phyloP scores from a whole-genome alignment of 2,888 invertebrate species.

The Danaus chrysippus region DNA sequence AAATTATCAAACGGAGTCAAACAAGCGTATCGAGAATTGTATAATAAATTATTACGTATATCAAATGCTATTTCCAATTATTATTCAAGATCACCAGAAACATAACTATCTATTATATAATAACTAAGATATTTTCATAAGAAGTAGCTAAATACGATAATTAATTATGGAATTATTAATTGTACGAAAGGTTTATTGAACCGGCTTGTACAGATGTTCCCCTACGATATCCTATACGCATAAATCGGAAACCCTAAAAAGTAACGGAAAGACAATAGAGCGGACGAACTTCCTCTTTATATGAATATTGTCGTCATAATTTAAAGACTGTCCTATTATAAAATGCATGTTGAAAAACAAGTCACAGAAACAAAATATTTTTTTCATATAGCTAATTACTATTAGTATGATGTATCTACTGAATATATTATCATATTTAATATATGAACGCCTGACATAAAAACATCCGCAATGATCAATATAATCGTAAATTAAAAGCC shows the following conservation, averaged over 20 bases:
- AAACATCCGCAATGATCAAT: slow-evolving; percentile 7
- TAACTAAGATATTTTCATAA: too few relatives aligned
- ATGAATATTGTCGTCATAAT: neutral
- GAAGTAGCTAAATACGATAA: too few relatives aligned
- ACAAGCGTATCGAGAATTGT: neutral
- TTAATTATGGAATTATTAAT: too few relatives aligned
- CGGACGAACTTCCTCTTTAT: slow-evolving; percentile 1
- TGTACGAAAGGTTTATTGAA: too few relatives aligned
- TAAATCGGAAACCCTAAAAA: neutral
- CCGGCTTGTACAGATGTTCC: neutral
- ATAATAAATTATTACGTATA: too few relatives aligned
- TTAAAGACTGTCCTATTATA: neutral
- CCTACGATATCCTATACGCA: neutral
- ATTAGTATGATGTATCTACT: too few relatives aligned
- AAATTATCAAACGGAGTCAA: neutral
- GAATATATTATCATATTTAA: neutral
- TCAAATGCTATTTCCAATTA: too few relatives aligned
- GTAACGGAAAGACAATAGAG: slow-evolving; percentile 4
- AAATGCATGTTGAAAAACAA: too few relatives aligned
- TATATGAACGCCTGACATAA: slow-evolving; percentile 8
- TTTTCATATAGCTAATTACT: too few relatives aligned
- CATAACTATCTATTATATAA: too few relatives aligned
- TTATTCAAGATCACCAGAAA: too few relatives aligned
- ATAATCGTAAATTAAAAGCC: neutral
- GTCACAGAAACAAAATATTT: too few relatives aligned